Evolutionary conservation across 2,113 vertebrate species (phyloP).

Genomic region (Calonectris borealis): DNA sequence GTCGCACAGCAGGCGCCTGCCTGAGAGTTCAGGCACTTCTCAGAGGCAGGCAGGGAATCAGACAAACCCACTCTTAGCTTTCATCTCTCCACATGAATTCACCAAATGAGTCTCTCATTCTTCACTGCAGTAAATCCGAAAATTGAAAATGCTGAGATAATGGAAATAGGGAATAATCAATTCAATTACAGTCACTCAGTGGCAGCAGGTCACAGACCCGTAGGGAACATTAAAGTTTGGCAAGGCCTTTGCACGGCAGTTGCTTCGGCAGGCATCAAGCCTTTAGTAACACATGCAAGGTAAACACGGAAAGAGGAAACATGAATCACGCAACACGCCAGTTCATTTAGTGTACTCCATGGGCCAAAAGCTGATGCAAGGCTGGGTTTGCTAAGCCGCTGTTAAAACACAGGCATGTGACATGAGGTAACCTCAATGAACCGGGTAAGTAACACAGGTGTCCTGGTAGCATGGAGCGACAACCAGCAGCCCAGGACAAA

Average conservation of each 20-base stretch:
- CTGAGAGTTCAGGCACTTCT: not conserved
- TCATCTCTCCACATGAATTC: not conserved
- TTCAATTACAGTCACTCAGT: not conserved
- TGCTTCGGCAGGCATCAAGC: not conserved
- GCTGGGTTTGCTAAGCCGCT: not conserved
- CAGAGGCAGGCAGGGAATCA: not conserved
- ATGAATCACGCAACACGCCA: fast-evolving
- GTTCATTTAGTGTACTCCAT: not conserved
- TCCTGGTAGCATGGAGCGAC: not conserved
- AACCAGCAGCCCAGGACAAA: not conserved
- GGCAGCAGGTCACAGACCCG: not conserved
- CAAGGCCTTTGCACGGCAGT: not conserved
- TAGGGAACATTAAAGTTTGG: not conserved
- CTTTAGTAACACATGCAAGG: not conserved
- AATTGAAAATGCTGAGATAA: not conserved
- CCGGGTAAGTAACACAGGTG: not conserved
- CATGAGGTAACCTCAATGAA: not conserved
- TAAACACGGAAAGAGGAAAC: not conserved
- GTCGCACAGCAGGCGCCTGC: not conserved
- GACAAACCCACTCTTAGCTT: not conserved
- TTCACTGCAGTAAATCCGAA: not conserved
- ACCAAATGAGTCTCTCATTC: not conserved
- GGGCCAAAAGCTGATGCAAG: not conserved
- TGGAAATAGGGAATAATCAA: not conserved
- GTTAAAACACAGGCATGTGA: not conserved